phyloP scores from a whole-genome alignment of 2,888 invertebrate genomes.

The Tiliacea citrago region DNA sequence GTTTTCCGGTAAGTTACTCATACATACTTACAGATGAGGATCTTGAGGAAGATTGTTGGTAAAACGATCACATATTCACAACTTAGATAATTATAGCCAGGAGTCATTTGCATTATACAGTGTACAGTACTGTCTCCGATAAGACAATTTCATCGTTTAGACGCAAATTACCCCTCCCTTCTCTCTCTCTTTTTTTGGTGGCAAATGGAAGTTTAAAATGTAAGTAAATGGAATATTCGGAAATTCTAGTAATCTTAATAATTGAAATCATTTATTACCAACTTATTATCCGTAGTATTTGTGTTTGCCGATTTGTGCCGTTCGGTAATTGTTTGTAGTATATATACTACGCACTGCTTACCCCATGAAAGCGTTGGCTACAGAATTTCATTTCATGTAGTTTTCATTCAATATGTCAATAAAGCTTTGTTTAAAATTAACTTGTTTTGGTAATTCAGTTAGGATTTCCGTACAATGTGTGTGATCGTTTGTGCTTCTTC shows the following conservation, averaged over 20 bases:
- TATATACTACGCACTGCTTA: no score
- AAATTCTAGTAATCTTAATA: neutral
- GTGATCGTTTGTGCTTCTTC: conserved; percentile 26
- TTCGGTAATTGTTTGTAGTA: neutral
- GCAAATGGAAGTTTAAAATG: conserved; percentile 26
- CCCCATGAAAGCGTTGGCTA: no score
- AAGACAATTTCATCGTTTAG: conserved; percentile 20
- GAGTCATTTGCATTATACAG: conserved; percentile 48
- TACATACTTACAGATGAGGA: neutral
- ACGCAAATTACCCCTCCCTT: no score
- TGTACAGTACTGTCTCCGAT: no score
- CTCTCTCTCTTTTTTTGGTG: no score
- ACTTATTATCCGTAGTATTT: no score
- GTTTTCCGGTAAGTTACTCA: conserved; percentile 21
- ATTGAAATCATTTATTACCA: neutral
- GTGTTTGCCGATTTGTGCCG: neutral
- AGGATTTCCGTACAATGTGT: neutral
- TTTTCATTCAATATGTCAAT: neutral
- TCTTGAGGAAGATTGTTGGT: conserved; percentile 25
- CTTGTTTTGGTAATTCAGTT: neutral
- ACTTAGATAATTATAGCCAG: conserved; percentile 36
- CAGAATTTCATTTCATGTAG: no score
- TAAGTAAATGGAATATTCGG: conserved; percentile 14
- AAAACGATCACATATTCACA: conserved; percentile 47
- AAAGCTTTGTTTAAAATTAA: neutral